Evolutionary conservation across 2,888 invertebrate genomes (phyloP).

Genomic region (Panzeria rudis): DNA sequence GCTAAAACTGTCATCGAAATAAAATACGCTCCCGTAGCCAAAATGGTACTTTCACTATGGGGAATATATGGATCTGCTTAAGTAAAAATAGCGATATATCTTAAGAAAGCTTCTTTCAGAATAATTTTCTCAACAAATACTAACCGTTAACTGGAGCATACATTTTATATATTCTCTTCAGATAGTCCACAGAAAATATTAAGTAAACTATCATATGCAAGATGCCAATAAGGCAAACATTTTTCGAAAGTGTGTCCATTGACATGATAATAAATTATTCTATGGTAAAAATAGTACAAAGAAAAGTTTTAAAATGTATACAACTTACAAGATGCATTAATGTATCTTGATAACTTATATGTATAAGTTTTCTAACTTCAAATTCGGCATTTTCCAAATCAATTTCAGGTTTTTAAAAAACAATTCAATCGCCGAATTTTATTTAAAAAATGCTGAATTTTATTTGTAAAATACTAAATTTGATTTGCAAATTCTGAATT

Average conservation of each 20-base stretch:
- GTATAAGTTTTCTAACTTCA: too few species aligned
- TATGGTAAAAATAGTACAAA: not conserved
- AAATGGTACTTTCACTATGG: too few species aligned
- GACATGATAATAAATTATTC: not conserved
- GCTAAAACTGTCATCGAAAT: not conserved
- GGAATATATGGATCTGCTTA: not conserved
- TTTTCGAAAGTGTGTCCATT: constrained; percentile 24
- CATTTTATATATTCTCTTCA: not conserved
- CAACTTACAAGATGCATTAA: too few species aligned
- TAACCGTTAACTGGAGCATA: not conserved
- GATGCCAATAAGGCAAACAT: constrained; percentile 20
- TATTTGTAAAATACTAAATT: too few species aligned
- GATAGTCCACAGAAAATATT: not conserved
- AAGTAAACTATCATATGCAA: not conserved
- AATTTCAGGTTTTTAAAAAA: too few species aligned
- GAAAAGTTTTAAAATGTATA: not conserved
- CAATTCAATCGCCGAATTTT: too few species aligned
- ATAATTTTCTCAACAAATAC: not conserved
- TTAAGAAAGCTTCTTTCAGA: not conserved
- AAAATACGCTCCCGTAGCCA: not conserved
- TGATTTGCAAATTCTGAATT: too few species aligned
- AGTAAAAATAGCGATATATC: not conserved
- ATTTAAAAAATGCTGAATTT: too few species aligned
- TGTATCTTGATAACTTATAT: too few species aligned
- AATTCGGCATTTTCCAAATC: too few species aligned